phyloP scores from a whole-genome alignment of 2,888 invertebrate genomes.

The Branchinecta sandiegonensis region DNA sequence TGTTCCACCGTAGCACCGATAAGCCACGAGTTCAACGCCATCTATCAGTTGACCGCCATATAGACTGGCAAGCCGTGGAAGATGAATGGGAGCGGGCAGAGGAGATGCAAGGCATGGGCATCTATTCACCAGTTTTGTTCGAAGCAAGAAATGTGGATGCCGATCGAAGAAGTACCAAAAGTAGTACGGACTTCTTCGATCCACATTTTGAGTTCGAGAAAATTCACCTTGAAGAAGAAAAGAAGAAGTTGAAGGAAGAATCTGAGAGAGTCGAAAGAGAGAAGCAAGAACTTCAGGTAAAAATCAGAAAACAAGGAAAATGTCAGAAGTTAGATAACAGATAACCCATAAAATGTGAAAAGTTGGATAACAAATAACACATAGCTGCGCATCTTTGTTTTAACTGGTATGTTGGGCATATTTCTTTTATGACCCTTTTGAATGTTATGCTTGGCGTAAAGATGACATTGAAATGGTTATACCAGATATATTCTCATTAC shows the following conservation, averaged over 20 bases:
- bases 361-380: too few relatives aligned
- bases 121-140: background rate
- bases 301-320: too few relatives aligned
- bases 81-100: background rate
- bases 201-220: background rate
- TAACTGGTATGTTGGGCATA: too few relatives aligned
- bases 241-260: background rate
- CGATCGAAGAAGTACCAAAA: background rate
- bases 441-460: too few relatives aligned
- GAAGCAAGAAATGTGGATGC: background rate
- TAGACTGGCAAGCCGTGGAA: background rate
- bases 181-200: background rate
- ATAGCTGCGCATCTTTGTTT: too few relatives aligned
- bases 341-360: too few relatives aligned
- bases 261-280: background rate
- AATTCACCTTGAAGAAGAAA: background rate
- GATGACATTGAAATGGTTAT: too few relatives aligned
- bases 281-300: background rate
- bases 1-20: too few relatives aligned
- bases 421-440: too few relatives aligned
- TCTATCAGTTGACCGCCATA: background rate
- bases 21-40: too few relatives aligned
- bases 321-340: too few relatives aligned
- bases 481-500: too few relatives aligned
- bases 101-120: background rate